Evolutionary conservation across 2,113 vertebrate genomes (phyloP).

Genomic region (Vulpes lagopus): DNA sequence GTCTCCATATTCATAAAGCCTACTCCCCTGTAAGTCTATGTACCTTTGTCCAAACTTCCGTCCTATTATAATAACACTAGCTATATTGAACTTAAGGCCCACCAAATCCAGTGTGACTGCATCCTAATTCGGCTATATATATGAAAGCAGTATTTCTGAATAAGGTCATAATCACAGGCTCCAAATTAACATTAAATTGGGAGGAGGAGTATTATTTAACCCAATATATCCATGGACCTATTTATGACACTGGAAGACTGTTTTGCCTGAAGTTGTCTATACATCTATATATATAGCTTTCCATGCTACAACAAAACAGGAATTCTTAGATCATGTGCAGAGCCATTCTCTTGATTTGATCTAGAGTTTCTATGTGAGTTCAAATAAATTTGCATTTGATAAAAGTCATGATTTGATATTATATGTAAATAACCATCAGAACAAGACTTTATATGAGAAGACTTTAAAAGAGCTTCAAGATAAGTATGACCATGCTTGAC

Average conservation of each 20-base stretch:
- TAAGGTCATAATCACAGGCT: not conserved
- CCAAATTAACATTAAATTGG: not conserved
- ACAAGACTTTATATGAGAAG: not conserved
- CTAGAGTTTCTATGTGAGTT: not conserved
- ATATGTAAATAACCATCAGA: not conserved
- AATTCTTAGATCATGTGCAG: not conserved
- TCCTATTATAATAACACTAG: not conserved
- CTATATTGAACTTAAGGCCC: not conserved
- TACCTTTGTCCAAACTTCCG: not conserved
- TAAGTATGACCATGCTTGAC: too few species aligned
- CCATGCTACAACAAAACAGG: not conserved
- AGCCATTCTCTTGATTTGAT: not conserved
- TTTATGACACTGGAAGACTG: not conserved
- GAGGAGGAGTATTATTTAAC: not conserved
- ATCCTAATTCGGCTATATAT: not conserved
- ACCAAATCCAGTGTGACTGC: not conserved
- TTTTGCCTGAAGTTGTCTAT: not conserved
- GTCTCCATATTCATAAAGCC: too few species aligned
- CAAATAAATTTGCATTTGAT: slow-evolving; percentile 23
- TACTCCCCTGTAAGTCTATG: not conserved
- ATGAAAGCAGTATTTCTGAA: not conserved
- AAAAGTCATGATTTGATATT: not conserved
- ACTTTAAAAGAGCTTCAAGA: not conserved
- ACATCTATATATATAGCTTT: not conserved
- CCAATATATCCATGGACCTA: not conserved